A percentile compares a stretch with the other conserved stretches of the same genome.
Conservation (phyloP, 2,888 invertebrate species). For the Sepioteuthis lessoniana region DNA sequence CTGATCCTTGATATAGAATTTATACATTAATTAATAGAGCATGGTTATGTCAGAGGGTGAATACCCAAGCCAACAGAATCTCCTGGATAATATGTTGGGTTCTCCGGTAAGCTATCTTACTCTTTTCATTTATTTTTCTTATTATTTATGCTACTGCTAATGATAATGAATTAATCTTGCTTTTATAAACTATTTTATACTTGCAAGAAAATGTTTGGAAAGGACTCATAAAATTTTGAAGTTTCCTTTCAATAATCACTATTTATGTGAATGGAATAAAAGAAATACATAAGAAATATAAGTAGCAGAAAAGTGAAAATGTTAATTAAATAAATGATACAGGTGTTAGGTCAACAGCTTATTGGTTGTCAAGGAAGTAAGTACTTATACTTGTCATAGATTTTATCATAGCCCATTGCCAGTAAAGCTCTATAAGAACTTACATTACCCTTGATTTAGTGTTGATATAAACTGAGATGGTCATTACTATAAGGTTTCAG, state of each 20-base stretch:
- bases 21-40: background rate
- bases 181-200: background rate
- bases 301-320: background rate
- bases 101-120: slow-evolving; percentile 42
- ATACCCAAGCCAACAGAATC: slow-evolving; percentile 46
- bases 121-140: background rate
- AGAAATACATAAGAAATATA: background rate
- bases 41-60: slow-evolving; percentile 48
- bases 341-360: background rate
- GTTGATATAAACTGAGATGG: background rate
- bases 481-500: background rate
- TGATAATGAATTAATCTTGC: background rate
- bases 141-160: background rate
- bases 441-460: background rate
- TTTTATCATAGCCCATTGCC: background rate
- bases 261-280: background rate
- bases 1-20: background rate
- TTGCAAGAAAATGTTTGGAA: background rate
- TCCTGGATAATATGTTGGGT: slow-evolving; percentile 46
- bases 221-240: background rate
- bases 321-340: background rate
- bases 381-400: background rate
- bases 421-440: background rate
- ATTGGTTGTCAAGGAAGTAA: background rate
- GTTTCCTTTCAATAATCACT: background rate